Evolutionary conservation across 2,797 vertebrate species (phyloP), one percentile per base, ranked within the genome.

Genomic region (Poeciliopsis paucimaculata): DNA sequence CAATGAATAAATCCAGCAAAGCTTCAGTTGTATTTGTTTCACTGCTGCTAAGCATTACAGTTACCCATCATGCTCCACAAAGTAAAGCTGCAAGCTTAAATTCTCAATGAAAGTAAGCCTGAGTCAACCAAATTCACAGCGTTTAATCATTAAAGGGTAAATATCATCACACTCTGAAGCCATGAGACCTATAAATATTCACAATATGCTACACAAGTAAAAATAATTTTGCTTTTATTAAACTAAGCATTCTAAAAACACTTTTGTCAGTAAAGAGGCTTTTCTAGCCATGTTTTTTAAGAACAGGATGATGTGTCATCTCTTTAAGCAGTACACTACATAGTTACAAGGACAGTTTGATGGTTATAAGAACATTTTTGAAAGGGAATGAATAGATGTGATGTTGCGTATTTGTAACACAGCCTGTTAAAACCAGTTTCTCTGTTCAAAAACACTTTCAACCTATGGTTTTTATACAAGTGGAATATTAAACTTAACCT

Each of bases 1-100:
- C 71, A 66, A 51, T 55, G 77, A 80, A 92, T 83, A 89, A 90
- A 92, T 92, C 81, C 88, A 75, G 74, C 36, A 74, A 64, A 76
- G 71, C 74, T 84, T 84, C 64, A 75, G 41, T 84, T 90, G 77
- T 66, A 72, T 84, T 88, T 83, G 82, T 82, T 88, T 84, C 84
- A 71, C 73, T 78, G 80, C 78, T 79, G 55, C 78, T 84, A 75
- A 80, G 76, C 77, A 86, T 86, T 79, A 45, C 55, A 77, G 71
- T 84, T 85, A 84, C 72, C 72, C 60, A 45, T 62, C 36, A 57
- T 34, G 72, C 53, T 66, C 47, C 60, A 83, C 81, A 71, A 82
- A 45, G 77, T 78, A 81, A 85, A 84, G 66, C 71, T 70, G 45
- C 4, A 39, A 88, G 82, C 77, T 86, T 81, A 78, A 85, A 77